phyloP scores from a whole-genome alignment of 2,888 invertebrate genomes.

The Prosapia bicincta region DNA sequence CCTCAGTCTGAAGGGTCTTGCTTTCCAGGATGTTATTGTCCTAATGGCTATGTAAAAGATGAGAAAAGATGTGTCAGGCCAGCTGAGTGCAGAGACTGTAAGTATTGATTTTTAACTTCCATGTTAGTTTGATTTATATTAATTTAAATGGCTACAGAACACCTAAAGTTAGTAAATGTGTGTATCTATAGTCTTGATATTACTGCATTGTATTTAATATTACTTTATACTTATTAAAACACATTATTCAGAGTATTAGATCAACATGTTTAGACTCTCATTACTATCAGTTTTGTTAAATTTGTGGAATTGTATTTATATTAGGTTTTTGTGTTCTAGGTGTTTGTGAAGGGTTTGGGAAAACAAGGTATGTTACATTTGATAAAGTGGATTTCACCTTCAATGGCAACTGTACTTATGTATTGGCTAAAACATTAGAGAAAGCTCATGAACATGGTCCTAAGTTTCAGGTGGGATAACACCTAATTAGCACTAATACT shows the following conservation, averaged over 20 bases:
- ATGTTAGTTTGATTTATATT: too few relatives aligned
- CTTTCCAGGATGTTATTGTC: constrained; percentile 83
- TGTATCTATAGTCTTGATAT: too few relatives aligned
- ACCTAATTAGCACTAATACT: too few relatives aligned
- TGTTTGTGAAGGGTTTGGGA: constrained; percentile 69
- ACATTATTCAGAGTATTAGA: too few relatives aligned
- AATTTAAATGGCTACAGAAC: too few relatives aligned
- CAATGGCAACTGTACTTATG: constrained; percentile 81
- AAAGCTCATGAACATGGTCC: constrained; percentile 26
- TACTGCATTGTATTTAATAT: too few relatives aligned
- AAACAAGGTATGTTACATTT: constrained; percentile 78
- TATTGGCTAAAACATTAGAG: constrained; percentile 57
- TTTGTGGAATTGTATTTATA: too few relatives aligned
- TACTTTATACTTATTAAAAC: too few relatives aligned
- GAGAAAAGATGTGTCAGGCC: constrained; percentile 67
- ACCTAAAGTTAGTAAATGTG: too few relatives aligned
- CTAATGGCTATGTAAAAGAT: constrained; percentile 65
- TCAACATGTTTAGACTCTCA: too few relatives aligned
- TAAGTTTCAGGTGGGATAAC: constrained; percentile 40
- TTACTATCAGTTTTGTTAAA: too few relatives aligned
- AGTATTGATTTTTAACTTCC: constrained; percentile 43
- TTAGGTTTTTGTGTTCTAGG: constrained; percentile 44
- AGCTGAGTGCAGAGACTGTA: constrained; percentile 71
- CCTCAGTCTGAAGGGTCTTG: constrained; percentile 63
- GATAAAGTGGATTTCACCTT: constrained; percentile 76